Base-by-base conservation (phyloP, 23 tunicate genomes). In the Styela clava region DNA sequence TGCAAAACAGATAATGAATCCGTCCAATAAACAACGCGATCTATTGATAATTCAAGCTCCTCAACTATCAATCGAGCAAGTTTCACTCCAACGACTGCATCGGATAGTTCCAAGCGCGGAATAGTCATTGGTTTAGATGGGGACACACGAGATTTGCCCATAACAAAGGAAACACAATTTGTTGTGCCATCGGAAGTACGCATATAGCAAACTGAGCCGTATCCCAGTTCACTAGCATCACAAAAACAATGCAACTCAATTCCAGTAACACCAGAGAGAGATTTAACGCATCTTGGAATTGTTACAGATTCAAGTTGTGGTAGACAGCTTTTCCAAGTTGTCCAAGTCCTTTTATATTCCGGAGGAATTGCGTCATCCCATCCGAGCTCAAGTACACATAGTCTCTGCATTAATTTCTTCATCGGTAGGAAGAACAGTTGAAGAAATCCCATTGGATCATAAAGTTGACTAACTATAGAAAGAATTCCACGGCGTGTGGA, bases 401-500 rank as follows among this genome's bases (percentile, higher is more conserved):
- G n/a, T n/a, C n/a, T n/a, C n/a, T n/a, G n/a, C n/a, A n/a, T n/a
- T 19, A 61, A 19, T 61, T 19, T 19, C 21, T 21, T 61, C 21
- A 21, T 21, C 19, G 64, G 64, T 61, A 61, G 64, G 20, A 61
- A 61, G 64, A 61, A 61, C 64, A 21, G 64, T 19, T 21, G 19
- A 21, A 61, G 64, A 21, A 19, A 61, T 19, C 64, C 64, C 21
- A 21, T 61, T 19, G 20, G 64, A 61, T 61, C 64, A 19, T 19
- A 61, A 19, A 19, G 64, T 19, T 21, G 64, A n/a, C n/a, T n/a
- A n/a, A n/a, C n/a, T n/a, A n/a, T n/a, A n/a, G n/a, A n/a, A n/a
- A n/a, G n/a, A n/a, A 61, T 61, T 19, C 64, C 64, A 19, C 64
- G 64, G 64, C 64, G 64, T 61, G 64, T 61, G 64, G 21, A 61